A percentile compares a stretch with the other conserved stretches of the same genome.
Conservation (phyloP, 2,797 vertebrate genomes). For the Notamacropus eugenii region DNA sequence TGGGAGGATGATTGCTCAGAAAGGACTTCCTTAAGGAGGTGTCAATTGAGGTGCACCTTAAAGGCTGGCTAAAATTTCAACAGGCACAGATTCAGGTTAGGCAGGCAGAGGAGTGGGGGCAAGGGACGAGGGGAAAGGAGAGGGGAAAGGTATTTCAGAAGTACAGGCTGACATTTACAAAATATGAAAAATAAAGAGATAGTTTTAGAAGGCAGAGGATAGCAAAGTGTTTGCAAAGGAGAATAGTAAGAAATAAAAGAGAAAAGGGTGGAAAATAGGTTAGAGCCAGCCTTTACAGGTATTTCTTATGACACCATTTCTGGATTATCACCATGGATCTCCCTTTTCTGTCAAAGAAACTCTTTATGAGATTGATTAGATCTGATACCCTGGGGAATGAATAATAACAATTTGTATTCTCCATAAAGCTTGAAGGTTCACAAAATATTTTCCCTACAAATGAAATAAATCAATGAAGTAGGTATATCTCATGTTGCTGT, state of each 20-base stretch:
- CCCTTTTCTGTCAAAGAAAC: neutral
- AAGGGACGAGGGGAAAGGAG: neutral
- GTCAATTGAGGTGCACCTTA: neutral
- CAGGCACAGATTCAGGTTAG: neutral
- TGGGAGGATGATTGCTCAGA: neutral
- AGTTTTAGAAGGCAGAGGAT: neutral
- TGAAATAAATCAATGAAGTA: neutral
- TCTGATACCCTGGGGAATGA: neutral
- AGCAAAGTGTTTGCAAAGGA: neutral
- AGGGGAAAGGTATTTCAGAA: neutral
- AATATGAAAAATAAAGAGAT: neutral
- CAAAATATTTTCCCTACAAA: neutral
- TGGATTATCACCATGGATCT: neutral
- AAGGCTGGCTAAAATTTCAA: neutral
- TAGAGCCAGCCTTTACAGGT: neutral
- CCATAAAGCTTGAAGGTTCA: neutral
- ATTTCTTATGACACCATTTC: neutral
- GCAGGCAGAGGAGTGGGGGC: neutral
- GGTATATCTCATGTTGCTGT: neutral
- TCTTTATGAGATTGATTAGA: neutral
- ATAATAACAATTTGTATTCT: neutral
- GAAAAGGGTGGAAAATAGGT: neutral
- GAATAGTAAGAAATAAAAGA: neutral
- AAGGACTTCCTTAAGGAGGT: constrained; percentile 32
- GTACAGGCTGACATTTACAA: neutral